Base-by-base conservation (phyloP, 2,113 vertebrate species). In the Sciurus niger region DNA sequence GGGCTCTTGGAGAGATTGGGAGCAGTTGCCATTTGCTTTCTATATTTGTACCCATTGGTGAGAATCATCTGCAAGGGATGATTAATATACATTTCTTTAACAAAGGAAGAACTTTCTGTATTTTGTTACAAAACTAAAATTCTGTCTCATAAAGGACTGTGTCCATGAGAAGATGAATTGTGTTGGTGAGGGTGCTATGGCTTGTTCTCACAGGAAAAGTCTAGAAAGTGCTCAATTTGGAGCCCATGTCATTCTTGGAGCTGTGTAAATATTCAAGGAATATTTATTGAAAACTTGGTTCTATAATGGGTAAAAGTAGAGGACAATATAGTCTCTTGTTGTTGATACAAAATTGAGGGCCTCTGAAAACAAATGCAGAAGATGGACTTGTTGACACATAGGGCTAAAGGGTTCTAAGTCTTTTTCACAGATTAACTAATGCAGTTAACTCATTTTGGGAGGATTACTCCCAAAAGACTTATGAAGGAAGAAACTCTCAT, bases 171-270 rank as follows among this genome's bases (percentile, higher is more conserved):
- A 55, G 34, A 30, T 55, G 5, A 20, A 20, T 28, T 51, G 2
- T 37, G 25, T 4, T 4, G 13, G 2, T 51, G 9, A 51, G 3
- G 7, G 1, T 22, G 0, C 2, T 17, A 9, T 46, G 32, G 2
- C 8, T 30, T 72, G 4, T 87, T 79, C 16, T 77, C 32, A 13
- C 4, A 11, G 28, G 46, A 28, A 28, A 63, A 82, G 32, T 40
- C 43, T 32, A 48, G 51, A 46, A 2, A 32, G 68, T 14, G 1
- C 34, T 70, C n/a, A 2, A 4, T 14, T 25, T 30, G 3, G 79
- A 34, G 28, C 0, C 5, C 8, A 0, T 40, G 32, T n/a, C 5
- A 2, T 48, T 73, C 51, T 77, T 22, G 24, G 22, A 63, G 10
- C 3, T 58, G 37, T 37, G 18, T 20, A 82, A 25, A 8, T 25